Evolutionary conservation across 1,140 invertebrate species (phyloP).

Genomic region (Bombus sibiricus): DNA sequence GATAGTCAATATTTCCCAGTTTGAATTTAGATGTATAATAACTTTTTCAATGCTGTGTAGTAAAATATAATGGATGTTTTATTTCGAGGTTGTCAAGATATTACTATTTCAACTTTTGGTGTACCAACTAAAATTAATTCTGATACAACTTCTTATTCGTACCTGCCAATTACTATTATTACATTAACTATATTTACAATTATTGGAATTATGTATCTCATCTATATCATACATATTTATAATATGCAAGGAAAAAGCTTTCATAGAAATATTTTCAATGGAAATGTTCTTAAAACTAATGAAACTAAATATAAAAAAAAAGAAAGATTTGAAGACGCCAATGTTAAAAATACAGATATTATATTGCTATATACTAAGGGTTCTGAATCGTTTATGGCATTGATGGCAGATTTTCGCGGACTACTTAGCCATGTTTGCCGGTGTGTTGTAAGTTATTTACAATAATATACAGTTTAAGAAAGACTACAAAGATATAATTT

Average conservation of each 20-base stretch:
- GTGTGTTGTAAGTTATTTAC: conserved; percentile 64
- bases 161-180: conserved; percentile 15
- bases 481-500: neutral
- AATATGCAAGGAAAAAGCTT: neutral
- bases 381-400: conserved; percentile 66
- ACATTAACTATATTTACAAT: conserved; percentile 16
- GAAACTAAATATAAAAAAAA: neutral
- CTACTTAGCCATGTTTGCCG: conserved; percentile 57
- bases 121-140: too few species aligned
- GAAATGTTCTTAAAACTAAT: neutral
- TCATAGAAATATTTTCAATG: neutral
- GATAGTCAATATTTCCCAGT: neutral
- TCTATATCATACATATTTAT: conserved; percentile 2
- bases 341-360: conserved; percentile 53
- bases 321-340: neutral
- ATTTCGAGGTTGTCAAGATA: neutral
- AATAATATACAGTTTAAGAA: neutral
- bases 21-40: neutral
- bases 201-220: conserved; percentile 23
- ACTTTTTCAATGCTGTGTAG: neutral
- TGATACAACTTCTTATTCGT: neutral
- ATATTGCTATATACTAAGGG: conserved; percentile 70
- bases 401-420: conserved; percentile 70
- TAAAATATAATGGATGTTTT: neutral
- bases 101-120: neutral